phyloP scores from a whole-genome alignment of 2,888 invertebrate species.

The Beris morrisii region DNA sequence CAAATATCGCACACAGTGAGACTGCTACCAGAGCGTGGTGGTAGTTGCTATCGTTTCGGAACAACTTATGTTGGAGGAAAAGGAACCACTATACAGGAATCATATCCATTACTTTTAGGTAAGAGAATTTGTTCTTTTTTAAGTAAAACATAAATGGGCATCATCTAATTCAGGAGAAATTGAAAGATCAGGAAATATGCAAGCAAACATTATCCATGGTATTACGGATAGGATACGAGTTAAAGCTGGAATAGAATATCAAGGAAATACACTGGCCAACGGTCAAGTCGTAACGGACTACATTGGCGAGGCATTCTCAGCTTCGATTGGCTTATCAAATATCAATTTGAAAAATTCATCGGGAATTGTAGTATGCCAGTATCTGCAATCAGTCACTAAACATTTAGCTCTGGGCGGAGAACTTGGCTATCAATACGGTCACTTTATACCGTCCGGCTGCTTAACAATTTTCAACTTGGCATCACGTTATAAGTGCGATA shows the following conservation, averaged over 20 bases:
- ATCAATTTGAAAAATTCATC: conserved; percentile 28
- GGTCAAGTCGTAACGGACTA: conserved; percentile 31
- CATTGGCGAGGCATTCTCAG: conserved; percentile 31
- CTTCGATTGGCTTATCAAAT: conserved; percentile 31
- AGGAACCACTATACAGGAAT: conserved; percentile 18
- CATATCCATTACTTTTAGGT: conserved; percentile 34
- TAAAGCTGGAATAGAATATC: conserved; percentile 32
- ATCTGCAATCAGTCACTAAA: conserved; percentile 32
- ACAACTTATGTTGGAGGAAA: conserved; percentile 32
- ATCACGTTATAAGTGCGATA: conserved; percentile 14
- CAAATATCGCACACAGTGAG: conserved; percentile 33
- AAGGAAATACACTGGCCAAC: conserved; percentile 11
- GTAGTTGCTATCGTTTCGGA: conserved; percentile 34
- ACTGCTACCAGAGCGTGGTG: conserved; percentile 20
- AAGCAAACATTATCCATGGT: conserved; percentile 33
- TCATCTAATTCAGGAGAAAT: conserved; percentile 32
- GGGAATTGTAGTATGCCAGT: conserved; percentile 32
- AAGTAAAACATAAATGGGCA: too few relatives aligned
- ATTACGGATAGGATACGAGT: conserved; percentile 27
- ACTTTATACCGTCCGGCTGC: conserved; percentile 1
- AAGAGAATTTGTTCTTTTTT: conserved; percentile 4
- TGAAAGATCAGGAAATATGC: conserved; percentile 29
- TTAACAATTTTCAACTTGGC: conserved; percentile 16
- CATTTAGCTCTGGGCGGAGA: conserved; percentile 32
- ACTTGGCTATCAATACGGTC: conserved; percentile 21